A percentile compares a stretch with the other conserved stretches of the same genome.
These are phyloP conservation scores for Wasmannia auropunctata DNA, from an alignment of 1,140 invertebrate species.

Conservation along the genomic window DNA sequence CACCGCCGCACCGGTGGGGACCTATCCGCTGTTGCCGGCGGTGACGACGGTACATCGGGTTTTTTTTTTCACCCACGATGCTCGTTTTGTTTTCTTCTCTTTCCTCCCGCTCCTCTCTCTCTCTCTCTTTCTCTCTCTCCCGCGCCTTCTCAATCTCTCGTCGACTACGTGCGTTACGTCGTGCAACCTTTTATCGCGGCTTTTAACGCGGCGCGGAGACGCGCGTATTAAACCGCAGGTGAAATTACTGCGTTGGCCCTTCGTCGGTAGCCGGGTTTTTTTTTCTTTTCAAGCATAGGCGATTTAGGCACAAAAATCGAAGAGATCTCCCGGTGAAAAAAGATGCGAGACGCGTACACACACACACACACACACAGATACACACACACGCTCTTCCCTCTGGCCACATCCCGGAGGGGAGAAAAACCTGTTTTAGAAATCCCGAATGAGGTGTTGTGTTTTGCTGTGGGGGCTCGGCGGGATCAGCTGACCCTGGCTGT, in stretches of 20 bases:
- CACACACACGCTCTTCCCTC: too few species aligned
- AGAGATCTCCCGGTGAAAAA: background rate
- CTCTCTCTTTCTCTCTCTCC: background rate
- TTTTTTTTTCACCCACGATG: constrained; percentile 52
- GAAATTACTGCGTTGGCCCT: background rate
- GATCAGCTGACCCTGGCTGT: constrained; percentile 39
- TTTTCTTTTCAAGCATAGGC: background rate
- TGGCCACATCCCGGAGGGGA: background rate
- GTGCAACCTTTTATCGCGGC: constrained; percentile 35
- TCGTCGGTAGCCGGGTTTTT: background rate
- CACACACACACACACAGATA: too few species aligned
- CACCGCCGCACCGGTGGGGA: background rate
- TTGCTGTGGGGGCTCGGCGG: background rate
- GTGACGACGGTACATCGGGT: constrained; percentile 35
- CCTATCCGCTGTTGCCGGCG: constrained; percentile 40
- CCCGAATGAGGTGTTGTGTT: background rate
- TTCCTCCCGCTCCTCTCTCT: background rate
- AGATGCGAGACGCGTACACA: too few species aligned
- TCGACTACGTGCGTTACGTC: constrained; percentile 40
- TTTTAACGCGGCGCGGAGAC: constrained; percentile 33
- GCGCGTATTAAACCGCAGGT: constrained; percentile 33
- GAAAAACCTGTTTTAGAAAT: constrained; percentile 25
- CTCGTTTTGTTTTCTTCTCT: constrained; percentile 42
- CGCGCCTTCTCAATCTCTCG: background rate
- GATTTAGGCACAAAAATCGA: background rate